These are phyloP conservation scores for Amazona vittata DNA, from an alignment of 2,113 vertebrate genomes.

Conservation along the genomic window DNA sequence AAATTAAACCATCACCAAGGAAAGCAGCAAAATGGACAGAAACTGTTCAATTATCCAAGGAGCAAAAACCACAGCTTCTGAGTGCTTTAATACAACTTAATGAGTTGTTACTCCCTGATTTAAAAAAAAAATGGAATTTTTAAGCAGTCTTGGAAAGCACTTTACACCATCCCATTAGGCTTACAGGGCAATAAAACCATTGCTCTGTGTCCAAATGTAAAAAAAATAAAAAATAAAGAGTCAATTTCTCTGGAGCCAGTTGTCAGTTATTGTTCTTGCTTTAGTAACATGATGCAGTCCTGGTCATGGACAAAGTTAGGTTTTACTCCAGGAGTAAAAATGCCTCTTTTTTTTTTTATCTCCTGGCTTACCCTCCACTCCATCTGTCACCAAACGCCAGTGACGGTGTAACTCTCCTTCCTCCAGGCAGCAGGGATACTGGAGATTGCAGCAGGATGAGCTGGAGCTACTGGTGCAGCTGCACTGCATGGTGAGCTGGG, in stretches of 20 bases:
- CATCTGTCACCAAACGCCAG: too few relatives aligned
- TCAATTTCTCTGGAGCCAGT: slow-evolving; percentile 27
- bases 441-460: not conserved
- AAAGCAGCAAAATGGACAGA: not conserved
- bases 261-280: slow-evolving; percentile 44
- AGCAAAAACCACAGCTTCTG: not conserved
- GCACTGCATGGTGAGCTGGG: not conserved
- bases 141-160: not conserved
- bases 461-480: not conserved
- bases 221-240: slow-evolving; percentile 28
- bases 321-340: not conserved
- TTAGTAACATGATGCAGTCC: not conserved
- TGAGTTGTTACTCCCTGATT: not conserved
- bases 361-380: not conserved
- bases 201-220: not conserved
- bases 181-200: not conserved
- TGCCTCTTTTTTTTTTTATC: not conserved
- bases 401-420: not conserved
- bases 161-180: not conserved
- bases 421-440: not conserved
- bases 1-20: not conserved
- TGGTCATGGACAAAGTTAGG: not conserved
- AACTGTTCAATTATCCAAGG: not conserved
- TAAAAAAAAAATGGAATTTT: not conserved
- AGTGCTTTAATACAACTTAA: not conserved